These are phyloP conservation scores for Ectemnius cavifrons DNA, from an alignment of 2,888 invertebrate genomes.

Conservation along the genomic window DNA sequence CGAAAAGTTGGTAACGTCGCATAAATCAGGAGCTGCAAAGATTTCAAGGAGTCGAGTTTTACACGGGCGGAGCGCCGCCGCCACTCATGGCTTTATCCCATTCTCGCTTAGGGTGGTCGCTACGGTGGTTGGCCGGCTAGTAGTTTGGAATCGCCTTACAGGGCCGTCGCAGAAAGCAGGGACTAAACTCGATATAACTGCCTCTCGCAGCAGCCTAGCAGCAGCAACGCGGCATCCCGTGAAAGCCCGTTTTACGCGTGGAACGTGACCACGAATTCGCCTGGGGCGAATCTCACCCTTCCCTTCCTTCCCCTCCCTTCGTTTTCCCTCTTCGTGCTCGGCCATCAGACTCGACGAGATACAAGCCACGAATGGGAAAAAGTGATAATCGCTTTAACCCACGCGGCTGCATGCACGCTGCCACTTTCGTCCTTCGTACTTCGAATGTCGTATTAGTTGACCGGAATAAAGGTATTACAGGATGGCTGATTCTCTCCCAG, in stretches of 20 bases:
- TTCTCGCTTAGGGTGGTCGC: neutral
- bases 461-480: no score
- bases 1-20: constrained; percentile 39
- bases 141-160: constrained; percentile 29
- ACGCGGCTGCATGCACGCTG: neutral
- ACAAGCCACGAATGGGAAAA: constrained; percentile 18
- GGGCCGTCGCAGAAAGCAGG: constrained; percentile 45
- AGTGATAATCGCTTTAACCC: constrained; percentile 39
- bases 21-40: constrained; percentile 51
- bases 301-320: neutral
- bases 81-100: constrained; percentile 33
- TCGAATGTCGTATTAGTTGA: no score
- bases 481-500: no score
- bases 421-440: neutral
- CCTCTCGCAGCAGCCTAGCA: constrained; percentile 27
- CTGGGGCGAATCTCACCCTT: constrained; percentile 8
- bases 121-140: constrained; percentile 10
- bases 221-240: constrained; percentile 34
- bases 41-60: constrained; percentile 34
- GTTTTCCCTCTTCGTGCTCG: neutral
- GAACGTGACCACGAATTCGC: constrained; percentile 69
- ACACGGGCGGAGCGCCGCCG: constrained; percentile 40
- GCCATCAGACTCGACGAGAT: constrained; percentile 4
- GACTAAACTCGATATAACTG: constrained; percentile 63
- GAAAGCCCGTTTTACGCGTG: constrained; percentile 70